Conservation (phyloP, 2,113 vertebrate genomes). For the Sylvietta virens region DNA sequence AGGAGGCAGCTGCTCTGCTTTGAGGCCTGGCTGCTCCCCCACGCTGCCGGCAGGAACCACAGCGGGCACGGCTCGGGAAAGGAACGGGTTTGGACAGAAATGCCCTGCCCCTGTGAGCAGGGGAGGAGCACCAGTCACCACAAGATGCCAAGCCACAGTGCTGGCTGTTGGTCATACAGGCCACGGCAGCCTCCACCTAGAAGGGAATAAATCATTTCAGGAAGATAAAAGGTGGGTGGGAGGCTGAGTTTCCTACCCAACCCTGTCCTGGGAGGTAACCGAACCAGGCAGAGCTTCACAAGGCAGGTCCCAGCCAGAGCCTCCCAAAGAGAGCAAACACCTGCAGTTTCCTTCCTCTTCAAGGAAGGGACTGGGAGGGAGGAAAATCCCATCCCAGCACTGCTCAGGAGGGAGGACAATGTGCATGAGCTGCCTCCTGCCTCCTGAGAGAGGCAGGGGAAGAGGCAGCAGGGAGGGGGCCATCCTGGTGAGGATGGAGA, state of each 20-base stretch:
- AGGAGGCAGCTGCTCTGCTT: background rate
- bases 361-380: background rate
- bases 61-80: accelerated
- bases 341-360: background rate
- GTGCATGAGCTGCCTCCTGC: background rate
- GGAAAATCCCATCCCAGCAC: background rate
- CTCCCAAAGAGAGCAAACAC: accelerated
- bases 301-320: background rate
- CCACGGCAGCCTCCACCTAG: background rate
- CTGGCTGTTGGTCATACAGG: background rate
- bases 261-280: background rate
- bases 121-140: background rate
- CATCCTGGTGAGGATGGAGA: background rate
- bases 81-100: background rate
- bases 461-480: background rate
- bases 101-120: background rate
- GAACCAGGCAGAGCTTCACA: background rate
- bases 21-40: background rate
- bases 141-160: background rate
- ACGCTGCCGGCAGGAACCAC: background rate
- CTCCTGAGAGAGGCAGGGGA: background rate
- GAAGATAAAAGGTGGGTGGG: background rate
- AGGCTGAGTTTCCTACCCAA: background rate
- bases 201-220: background rate
- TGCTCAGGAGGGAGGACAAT: background rate